Base-by-base conservation (phyloP, 2,113 vertebrate species). In the Empidonax traillii region DNA sequence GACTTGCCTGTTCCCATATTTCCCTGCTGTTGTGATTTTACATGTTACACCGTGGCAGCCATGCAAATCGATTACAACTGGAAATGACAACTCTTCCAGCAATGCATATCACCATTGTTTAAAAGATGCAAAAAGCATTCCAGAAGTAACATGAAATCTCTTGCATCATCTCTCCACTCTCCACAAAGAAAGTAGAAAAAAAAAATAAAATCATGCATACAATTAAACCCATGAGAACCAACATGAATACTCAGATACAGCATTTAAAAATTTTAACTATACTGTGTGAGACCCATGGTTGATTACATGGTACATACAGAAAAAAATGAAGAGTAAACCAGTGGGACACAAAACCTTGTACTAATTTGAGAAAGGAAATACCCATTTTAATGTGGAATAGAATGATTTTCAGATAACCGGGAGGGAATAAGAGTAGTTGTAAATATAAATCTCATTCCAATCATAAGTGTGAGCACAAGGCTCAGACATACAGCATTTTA, bases 61-160 rank as follows among this genome's bases (percentile, higher is more conserved):
- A 79, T 97, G 96, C 68, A 97, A 97, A 97, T 97, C 56, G 8
- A 97, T 97, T 97, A 96, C 61, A 82, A 88, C 56, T 96, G 95
- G 93, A 96, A 97, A 97, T 84, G 92, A 95, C 96, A 95, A 95
- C 86, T 96, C 89, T 95, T 91, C 93, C 95, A 96, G 88, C 72
- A 97, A 96, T 97, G 90, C 90, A 67, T 96, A 75, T 86, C 83
- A 9, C 61, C 63, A 92, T 97, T 96, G 96, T 96, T 95, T 94
- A 66, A 97, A 94, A 78, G 90, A 94, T 61, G 75, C 61, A 95
- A 95, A 94, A 92, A 93, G 89, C 94, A 96, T 97, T 96, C 95
- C 95, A 90, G n/a, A 35, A 96, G 71, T 69, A 87, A 93, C 49
- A 92, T 85, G 73, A 93, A 96, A 93, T 96, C 77, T 88, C 86